Evolutionary conservation across 2,888 invertebrate species (phyloP).

Genomic region (Eupithecia vulgata): DNA sequence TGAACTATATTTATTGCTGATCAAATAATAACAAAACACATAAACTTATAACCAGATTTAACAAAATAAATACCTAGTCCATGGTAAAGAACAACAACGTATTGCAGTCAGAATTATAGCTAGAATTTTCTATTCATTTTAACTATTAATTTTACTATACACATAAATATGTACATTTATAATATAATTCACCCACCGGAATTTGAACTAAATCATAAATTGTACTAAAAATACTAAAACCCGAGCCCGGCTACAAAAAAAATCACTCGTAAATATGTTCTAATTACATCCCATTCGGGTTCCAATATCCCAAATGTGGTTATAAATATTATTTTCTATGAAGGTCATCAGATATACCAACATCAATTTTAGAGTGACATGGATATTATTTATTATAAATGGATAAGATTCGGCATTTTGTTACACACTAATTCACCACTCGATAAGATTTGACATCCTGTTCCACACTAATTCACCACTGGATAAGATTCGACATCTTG

Average conservation of each 20-base stretch:
- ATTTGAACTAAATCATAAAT: constrained; percentile 73
- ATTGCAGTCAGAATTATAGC: constrained; percentile 65
- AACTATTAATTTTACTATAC: constrained; percentile 63
- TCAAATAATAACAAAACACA: constrained; percentile 80
- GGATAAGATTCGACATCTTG: no score
- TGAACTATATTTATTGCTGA: constrained; percentile 79
- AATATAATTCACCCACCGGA: constrained; percentile 58
- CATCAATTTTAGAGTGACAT: not conserved
- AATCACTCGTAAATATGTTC: constrained; percentile 36
- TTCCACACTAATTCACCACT: no score
- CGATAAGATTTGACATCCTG: no score
- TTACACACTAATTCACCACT: no score
- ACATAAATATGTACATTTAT: constrained; percentile 70
- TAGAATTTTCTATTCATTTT: constrained; percentile 60
- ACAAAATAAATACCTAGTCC: constrained; percentile 83
- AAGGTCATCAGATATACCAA: not conserved
- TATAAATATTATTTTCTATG: not conserved
- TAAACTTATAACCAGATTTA: constrained; percentile 80
- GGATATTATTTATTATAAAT: not conserved
- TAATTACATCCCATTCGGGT: constrained; percentile 8
- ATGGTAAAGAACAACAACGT: constrained; percentile 66
- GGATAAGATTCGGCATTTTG: no score
- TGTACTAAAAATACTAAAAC: constrained; percentile 72
- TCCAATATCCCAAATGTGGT: constrained; percentile 6
- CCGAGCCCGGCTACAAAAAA: constrained; percentile 61